Evolutionary conservation across 1,140 invertebrate genomes (phyloP), one percentile per base, ranked within the genome.

Genomic region (Laodelphax striatellus): DNA sequence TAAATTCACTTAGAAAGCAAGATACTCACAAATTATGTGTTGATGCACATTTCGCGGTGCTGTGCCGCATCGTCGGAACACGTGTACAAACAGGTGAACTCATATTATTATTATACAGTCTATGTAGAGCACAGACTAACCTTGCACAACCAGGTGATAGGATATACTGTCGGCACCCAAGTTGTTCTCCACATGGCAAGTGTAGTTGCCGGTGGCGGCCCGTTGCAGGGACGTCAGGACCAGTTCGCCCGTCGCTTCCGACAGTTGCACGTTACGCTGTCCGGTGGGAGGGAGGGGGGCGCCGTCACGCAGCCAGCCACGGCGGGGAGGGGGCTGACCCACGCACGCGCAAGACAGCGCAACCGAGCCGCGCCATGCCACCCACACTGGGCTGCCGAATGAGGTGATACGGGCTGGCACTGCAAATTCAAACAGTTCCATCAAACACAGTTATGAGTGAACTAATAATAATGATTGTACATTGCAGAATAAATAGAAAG

Each of bases 351-450:
- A 88, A 2, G 77, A 68, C 5, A 88, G 69, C 0, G 80, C 78
- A 0, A 82, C 80, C 0, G 83, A 79, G 11, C 78, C 79, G 13
- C 82, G 72, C 82, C 83, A 85, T 0, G 84, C 82, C 53, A 78
- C 73, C n/a, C 84, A 75, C 1, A 86, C 69, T 5, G 77, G 73
- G 0, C 80, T 80, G 1, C 84, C 84, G 65, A 87, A 86, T 0
- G 85, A 86, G 2, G 82, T 82, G 38, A 87, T 86, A 61, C 78
- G 75, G 0, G 85, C 84, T 1, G 83, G 80, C 19, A 87, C 82
- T 65, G 76, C n/a, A n/a, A n/a, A n/a, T n/a, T n/a, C n/a, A n/a
- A n/a, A n/a, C n/a, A n/a, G n/a, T n/a, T n/a, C n/a, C n/a, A n/a
- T n/a, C n/a, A n/a, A n/a, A n/a, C n/a, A n/a, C n/a, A n/a, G n/a